These are phyloP conservation scores for Schizothorax lantsangensis DNA, from an alignment of 2,797 vertebrate genomes.

Conservation along the genomic window DNA sequence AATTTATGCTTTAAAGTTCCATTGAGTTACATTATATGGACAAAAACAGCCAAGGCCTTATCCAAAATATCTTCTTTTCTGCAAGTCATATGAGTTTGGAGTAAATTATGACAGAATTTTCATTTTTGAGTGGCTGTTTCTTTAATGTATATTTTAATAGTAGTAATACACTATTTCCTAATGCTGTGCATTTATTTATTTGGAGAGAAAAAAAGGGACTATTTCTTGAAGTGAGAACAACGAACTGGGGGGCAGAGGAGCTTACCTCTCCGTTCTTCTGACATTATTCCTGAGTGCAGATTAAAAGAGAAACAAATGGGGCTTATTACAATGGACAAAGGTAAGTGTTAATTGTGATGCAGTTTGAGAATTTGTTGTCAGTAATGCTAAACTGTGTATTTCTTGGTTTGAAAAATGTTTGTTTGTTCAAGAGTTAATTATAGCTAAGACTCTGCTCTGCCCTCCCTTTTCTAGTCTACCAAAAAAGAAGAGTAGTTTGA, in stretches of 20 bases:
- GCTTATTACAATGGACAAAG: no score
- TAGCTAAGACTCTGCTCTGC: slow-evolving; percentile 17
- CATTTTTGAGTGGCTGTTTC: background rate
- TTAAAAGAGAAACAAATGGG: no score
- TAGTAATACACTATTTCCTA: background rate
- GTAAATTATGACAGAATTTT: background rate
- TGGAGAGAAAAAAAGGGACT: no score
- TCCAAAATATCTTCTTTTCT: background rate
- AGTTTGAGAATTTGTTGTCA: no score
- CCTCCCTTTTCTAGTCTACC: slow-evolving; percentile 25
- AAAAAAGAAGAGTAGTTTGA: no score
- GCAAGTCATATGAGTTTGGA: background rate
- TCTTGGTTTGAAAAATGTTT: no score
- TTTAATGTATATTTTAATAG: slow-evolving; percentile 6
- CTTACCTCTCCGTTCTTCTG: no score
- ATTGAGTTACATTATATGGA: background rate
- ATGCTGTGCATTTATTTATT: background rate
- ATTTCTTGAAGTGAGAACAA: slow-evolving; percentile 8
- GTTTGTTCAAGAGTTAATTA: no score
- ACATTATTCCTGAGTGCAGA: no score
- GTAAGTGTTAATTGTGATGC: no score
- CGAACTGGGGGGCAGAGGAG: background rate
- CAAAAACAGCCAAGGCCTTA: background rate
- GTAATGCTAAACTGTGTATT: slow-evolving; percentile 34
- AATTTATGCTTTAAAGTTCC: background rate